These are phyloP conservation scores for Ptilonorhynchus violaceus DNA, from an alignment of 2,113 vertebrate genomes.

Conservation along the genomic window DNA sequence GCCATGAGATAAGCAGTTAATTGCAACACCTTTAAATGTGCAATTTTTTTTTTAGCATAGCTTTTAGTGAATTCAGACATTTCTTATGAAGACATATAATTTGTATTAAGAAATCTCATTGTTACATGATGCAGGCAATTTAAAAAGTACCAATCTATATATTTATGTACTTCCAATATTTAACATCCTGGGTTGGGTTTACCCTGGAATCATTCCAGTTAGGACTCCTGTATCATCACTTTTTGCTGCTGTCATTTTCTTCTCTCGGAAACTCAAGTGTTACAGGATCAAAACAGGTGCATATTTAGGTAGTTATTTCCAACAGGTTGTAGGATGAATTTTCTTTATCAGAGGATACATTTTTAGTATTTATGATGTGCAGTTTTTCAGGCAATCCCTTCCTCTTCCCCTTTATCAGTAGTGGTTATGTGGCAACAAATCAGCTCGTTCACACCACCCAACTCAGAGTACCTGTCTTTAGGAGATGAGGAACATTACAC, in stretches of 20 bases:
- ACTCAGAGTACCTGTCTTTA: background rate
- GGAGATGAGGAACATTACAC: background rate
- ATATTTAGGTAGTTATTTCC: background rate
- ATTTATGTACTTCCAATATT: background rate
- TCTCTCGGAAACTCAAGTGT: background rate
- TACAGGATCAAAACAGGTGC: background rate
- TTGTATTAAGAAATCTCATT: background rate
- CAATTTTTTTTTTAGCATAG: background rate
- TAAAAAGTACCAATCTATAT: background rate
- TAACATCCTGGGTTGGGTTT: background rate
- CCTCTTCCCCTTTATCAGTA: background rate
- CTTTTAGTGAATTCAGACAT: background rate
- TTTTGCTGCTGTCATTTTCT: background rate
- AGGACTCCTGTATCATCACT: background rate
- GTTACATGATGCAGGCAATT: background rate
- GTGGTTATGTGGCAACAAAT: background rate
- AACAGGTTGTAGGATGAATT: background rate
- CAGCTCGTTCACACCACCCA: background rate
- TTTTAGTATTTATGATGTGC: background rate
- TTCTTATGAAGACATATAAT: background rate
- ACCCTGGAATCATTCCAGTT: background rate
- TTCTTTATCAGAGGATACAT: background rate
- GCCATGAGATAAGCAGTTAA: background rate
- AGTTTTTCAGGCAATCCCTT: background rate
- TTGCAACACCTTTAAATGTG: background rate